Base-by-base conservation (phyloP, 53 echinoderm and acorn worm species). In the Echinarachnius parma region DNA sequence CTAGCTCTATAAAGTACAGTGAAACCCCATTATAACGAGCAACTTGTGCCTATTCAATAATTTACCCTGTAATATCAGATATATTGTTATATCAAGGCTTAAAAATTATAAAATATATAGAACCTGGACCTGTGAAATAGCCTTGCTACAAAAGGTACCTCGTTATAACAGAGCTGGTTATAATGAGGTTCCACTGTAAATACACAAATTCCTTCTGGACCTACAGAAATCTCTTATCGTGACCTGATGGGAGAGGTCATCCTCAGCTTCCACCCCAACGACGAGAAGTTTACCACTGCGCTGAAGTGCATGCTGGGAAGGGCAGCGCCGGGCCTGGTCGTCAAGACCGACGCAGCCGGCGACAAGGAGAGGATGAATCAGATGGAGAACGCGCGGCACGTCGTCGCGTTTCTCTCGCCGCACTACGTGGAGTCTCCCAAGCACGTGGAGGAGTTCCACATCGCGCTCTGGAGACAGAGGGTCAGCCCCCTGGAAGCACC, bases 401-500 rank as follows among this genome's bases (percentile, higher is more conserved):
- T 94, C 5, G 82, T 94, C 1, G 77, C 79, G 2, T 80, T 94
- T 59, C 78, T 94, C 21, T 87, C 90, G 9, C 95, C 95, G 25
- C 66, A 81, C 70, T 94, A 94, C 39, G 67, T 77, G 2, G 84
- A 94, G 46, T 90, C 87, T 9, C 79, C 77, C 29, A 82, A 81
- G 35, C 83, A 89, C 30, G 76, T 86, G 21, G 93, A 93, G 55
- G 95, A 94, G 68, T 81, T 94, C 44, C 81, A 94, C 75, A 87
- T 94, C 32, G 87, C 84, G 0, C 77, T 94, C 27, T 94, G 86
- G 45, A 62, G 95, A 11, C 83, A 90, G 56, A 83, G 95, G 34
- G 64, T 78, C 22, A 69, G 56, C 9, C 28, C 61, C 1, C 18
- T 49, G 2, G 48, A 67, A 34, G 67, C 77, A 14, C 72, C 68